Evolutionary conservation across 2,797 vertebrate species (phyloP).

Genomic region (Karalla daura): DNA sequence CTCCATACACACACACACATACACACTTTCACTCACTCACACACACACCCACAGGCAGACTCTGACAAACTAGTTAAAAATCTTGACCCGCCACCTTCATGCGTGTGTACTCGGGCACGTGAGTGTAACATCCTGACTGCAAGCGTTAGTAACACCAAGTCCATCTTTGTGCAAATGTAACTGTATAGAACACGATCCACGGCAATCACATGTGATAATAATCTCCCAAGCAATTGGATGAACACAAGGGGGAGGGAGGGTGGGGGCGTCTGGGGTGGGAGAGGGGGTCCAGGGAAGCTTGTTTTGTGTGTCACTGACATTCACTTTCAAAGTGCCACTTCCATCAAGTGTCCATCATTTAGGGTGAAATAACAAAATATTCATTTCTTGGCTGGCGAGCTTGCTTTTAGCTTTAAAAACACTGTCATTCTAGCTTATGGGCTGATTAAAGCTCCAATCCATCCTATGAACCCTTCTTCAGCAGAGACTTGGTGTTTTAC

Average conservation of each 20-base stretch:
- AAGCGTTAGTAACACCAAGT: constrained; percentile 48
- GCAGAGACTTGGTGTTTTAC: constrained; percentile 8
- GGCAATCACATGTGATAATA: constrained; percentile 66
- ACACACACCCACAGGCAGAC: constrained; percentile 19
- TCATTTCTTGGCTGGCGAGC: constrained; percentile 57
- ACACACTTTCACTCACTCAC: no score
- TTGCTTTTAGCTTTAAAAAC: constrained; percentile 60
- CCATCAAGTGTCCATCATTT: constrained; percentile 41
- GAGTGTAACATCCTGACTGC: constrained; percentile 42
- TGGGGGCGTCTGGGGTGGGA: no score
- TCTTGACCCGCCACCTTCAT: constrained; percentile 19
- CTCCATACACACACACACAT: no score
- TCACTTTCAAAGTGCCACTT: constrained; percentile 54
- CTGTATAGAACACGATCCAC: constrained; percentile 69
- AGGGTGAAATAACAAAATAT: constrained; percentile 59
- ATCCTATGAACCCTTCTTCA: constrained; percentile 26
- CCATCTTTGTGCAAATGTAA: constrained; percentile 73
- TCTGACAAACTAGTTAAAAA: constrained; percentile 22
- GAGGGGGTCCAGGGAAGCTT: no score
- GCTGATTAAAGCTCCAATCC: constrained; percentile 66
- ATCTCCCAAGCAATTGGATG: constrained; percentile 49
- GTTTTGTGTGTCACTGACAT: constrained; percentile 36
- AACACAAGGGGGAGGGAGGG: constrained; percentile 27
- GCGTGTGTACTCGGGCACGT: constrained; percentile 20
- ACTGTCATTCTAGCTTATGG: constrained; percentile 67